Percentiles rank a stretch among this genome's conserved stretches.
phyloP scores from a whole-genome alignment of 2,888 invertebrate genomes.

The Diaperis boleti region DNA sequence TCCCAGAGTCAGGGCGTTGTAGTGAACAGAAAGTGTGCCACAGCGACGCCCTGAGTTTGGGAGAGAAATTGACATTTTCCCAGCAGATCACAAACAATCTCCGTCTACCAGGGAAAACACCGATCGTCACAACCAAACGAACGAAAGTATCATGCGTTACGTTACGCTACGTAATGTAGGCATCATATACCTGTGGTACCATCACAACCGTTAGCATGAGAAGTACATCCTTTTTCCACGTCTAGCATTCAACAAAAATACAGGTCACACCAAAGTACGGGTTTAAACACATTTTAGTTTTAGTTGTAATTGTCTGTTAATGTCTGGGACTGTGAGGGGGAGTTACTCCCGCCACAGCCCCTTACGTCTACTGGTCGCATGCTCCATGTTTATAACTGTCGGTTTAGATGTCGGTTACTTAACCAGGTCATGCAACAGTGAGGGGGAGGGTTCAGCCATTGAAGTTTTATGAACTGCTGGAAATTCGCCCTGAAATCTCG shows the following conservation, averaged over 20 bases:
- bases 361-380: slow-evolving; percentile 20
- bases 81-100: slow-evolving; percentile 61
- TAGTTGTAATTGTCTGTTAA: slow-evolving; percentile 27
- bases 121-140: slow-evolving; percentile 11
- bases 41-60: too few species aligned
- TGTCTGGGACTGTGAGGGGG: too few species aligned
- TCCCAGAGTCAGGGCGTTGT: too few species aligned
- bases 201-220: slow-evolving; percentile 94
- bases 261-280: slow-evolving; percentile 68
- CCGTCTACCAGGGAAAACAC: slow-evolving; percentile 47
- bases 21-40: too few species aligned
- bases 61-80: slow-evolving; percentile 51
- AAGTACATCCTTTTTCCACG: slow-evolving; percentile 90
- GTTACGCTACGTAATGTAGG: slow-evolving; percentile 40
- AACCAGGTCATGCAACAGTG: slow-evolving; percentile 40
- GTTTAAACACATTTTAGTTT: slow-evolving; percentile 30
- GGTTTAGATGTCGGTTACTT: slow-evolving; percentile 4
- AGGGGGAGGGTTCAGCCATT: slow-evolving; percentile 36
- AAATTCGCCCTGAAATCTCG: slow-evolving; percentile 21
- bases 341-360: background rate
- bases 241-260: slow-evolving; percentile 78
- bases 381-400: slow-evolving; percentile 23
- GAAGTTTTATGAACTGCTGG: slow-evolving; percentile 47
- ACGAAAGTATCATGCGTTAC: slow-evolving; percentile 32
- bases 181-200: slow-evolving; percentile 82